phyloP scores from a whole-genome alignment of 2,888 invertebrate genomes.

The Tuberolachnus salignus region DNA sequence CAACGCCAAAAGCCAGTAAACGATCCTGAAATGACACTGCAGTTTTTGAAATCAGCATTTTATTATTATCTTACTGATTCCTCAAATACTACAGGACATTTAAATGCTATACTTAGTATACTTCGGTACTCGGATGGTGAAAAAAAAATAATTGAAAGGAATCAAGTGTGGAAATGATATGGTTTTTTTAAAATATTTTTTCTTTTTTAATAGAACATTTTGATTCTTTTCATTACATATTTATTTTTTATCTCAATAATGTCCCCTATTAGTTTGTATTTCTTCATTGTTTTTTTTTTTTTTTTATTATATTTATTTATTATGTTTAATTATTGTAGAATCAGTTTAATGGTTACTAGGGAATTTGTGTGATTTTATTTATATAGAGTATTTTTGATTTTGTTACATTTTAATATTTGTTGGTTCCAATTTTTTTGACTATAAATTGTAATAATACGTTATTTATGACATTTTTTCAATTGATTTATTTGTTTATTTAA shows the following conservation, averaged over 20 bases:
- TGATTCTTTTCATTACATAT: not conserved
- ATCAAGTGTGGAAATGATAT: constrained; percentile 58
- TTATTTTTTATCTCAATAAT: not conserved
- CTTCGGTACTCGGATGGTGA: constrained; percentile 84
- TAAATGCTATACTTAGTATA: constrained; percentile 89
- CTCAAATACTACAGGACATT: constrained; percentile 85
- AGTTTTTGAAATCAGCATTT: constrained; percentile 90
- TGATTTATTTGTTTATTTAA: constrained; percentile 1
- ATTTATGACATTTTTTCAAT: not conserved
- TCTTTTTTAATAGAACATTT: too few relatives aligned
- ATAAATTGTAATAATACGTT: not conserved
- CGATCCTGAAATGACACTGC: constrained; percentile 89
- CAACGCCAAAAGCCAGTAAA: constrained; percentile 62
- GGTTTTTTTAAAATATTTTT: constrained; percentile 10
- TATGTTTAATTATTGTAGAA: constrained; percentile 4
- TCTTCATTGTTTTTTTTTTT: constrained; percentile 1
- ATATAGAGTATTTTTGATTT: not conserved
- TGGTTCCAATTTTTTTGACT: not conserved
- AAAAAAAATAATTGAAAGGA: constrained; percentile 77
- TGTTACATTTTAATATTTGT: constrained; percentile 4
- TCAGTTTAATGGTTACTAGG: constrained; percentile 12
- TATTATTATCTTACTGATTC: constrained; percentile 91
- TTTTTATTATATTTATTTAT: not conserved
- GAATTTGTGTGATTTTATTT: constrained; percentile 3
- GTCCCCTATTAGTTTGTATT: constrained; percentile 41